Percentiles rank a stretch among this genome's conserved stretches.
phyloP scores from a whole-genome alignment of 2,888 invertebrate genomes.

The Andrena fulva region DNA sequence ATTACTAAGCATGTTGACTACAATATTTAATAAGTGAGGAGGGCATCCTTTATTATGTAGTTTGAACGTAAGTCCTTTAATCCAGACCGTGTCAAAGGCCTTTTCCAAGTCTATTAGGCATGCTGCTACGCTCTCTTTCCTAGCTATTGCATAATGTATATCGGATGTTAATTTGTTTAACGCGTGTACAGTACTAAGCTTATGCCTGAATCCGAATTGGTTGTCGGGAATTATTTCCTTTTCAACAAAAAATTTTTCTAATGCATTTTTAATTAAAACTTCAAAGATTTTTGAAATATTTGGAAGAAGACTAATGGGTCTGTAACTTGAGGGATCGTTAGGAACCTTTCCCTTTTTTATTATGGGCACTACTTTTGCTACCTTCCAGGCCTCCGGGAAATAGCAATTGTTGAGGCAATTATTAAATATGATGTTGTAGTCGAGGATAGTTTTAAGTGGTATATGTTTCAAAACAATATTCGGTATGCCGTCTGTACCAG shows the following conservation, averaged over 20 bases:
- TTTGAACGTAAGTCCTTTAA: too few relatives aligned
- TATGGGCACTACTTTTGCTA: not conserved
- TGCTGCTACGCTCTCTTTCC: not conserved
- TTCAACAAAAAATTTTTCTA: too few relatives aligned
- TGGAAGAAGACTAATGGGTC: too few relatives aligned
- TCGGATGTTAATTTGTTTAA: not conserved
- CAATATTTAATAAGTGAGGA: too few relatives aligned
- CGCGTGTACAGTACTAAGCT: not conserved
- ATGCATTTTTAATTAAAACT: too few relatives aligned
- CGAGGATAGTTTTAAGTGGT: not conserved
- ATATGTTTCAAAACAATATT: not conserved
- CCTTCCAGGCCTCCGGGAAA: constrained; percentile 3
- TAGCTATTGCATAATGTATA: not conserved
- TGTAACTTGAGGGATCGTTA: too few relatives aligned
- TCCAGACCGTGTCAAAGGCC: not conserved
- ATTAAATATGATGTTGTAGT: not conserved
- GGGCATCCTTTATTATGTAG: too few relatives aligned
- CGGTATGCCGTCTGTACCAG: not conserved
- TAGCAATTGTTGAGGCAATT: not conserved
- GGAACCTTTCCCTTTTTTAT: not conserved
- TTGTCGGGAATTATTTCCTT: too few relatives aligned
- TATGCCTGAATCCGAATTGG: constrained; percentile 7
- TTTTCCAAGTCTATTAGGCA: not conserved
- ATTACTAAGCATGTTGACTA: too few relatives aligned
- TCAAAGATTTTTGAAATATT: too few relatives aligned